These are phyloP conservation scores for Eriocheir sinensis DNA, from an alignment of 1,140 invertebrate species.

Conservation along the genomic window DNA sequence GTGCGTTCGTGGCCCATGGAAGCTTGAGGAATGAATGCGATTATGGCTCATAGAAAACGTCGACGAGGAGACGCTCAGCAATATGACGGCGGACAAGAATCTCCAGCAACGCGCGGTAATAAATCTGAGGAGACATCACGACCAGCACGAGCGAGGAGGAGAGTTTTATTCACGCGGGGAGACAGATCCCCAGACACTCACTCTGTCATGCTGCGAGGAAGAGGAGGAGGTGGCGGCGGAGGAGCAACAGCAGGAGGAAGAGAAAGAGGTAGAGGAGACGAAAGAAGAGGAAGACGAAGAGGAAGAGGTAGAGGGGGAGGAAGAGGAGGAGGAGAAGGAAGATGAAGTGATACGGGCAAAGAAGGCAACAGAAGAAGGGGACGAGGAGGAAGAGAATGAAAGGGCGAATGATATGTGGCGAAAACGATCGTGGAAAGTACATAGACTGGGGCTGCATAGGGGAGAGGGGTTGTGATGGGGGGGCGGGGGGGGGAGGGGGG, in stretches of 20 bases:
- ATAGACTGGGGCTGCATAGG: too few species aligned
- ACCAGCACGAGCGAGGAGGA: neutral
- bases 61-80: conserved; percentile 5
- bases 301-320: too few species aligned
- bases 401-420: neutral
- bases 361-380: too few species aligned
- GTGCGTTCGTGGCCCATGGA: neutral
- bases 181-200: neutral
- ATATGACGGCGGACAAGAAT: conserved; percentile 12
- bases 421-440: too few species aligned
- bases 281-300: too few species aligned
- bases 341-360: too few species aligned
- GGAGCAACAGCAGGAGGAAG: neutral
- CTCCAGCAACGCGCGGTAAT: neutral
- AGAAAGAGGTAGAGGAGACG: neutral
- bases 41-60: neutral
- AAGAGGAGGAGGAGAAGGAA: too few species aligned
- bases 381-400: neutral
- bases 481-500: too few species aligned
- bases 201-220: neutral
- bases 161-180: neutral
- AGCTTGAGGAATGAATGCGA: conserved; percentile 1
- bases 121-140: neutral
- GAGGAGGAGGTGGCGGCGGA: neutral
- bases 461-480: neutral